Evolutionary conservation across 37 sponge, comb jelly and placozoan genomes (phyloP).

Genomic region (Bolinopsis microptera): DNA sequence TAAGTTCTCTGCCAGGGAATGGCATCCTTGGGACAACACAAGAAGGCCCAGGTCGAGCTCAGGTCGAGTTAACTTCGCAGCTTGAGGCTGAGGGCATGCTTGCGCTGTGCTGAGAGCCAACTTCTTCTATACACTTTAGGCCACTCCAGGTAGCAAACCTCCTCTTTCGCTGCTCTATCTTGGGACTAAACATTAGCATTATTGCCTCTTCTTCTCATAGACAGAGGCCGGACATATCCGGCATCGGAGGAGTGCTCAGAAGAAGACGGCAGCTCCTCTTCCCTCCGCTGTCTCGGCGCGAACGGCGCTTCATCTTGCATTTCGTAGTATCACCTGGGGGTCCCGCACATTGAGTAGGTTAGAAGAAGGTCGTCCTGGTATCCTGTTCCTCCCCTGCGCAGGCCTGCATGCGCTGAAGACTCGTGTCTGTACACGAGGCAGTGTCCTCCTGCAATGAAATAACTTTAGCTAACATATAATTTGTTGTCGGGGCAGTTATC

Average conservation of each 20-base stretch:
- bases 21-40: neutral
- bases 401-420: slow-evolving; percentile 44
- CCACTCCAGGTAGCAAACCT: neutral
- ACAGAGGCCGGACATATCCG: slow-evolving; percentile 6
- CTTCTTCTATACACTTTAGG: too few relatives aligned
- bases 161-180: slow-evolving; percentile 7
- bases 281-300: neutral
- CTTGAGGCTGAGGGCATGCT: too few relatives aligned
- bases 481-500: too few relatives aligned
- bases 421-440: slow-evolving; percentile 60
- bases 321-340: slow-evolving; percentile 22
- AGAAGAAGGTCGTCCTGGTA: slow-evolving; percentile 41
- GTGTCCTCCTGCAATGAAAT: slow-evolving; percentile 35
- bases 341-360: slow-evolving; percentile 55
- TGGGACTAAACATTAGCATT: neutral
- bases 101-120: too few relatives aligned
- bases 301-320: slow-evolving; percentile 4
- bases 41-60: neutral
- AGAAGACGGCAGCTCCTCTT: slow-evolving; percentile 49
- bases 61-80: too few relatives aligned
- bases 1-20: neutral
- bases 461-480: too few relatives aligned
- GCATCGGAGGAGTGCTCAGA: slow-evolving; percentile 54
- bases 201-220: neutral
- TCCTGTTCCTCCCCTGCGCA: neutral